phyloP scores from a whole-genome alignment of 2,113 vertebrate genomes.

The Herpetotheres cachinnans region DNA sequence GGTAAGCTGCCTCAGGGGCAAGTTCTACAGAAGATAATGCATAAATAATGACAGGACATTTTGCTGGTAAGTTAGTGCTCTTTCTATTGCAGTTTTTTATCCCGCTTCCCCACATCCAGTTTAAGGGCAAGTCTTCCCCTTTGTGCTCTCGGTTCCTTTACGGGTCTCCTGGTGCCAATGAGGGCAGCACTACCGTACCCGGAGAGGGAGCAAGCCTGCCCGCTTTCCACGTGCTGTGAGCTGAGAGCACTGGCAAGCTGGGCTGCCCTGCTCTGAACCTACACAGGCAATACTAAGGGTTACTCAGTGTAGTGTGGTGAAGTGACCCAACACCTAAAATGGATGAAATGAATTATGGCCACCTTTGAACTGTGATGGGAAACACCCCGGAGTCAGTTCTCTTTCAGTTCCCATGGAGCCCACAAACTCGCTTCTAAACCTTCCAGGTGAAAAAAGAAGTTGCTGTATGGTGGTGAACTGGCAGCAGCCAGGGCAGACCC shows the following conservation, averaged over 20 bases:
- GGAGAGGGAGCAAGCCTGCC: neutral
- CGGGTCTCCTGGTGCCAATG: fast-evolving
- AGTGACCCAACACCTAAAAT: neutral
- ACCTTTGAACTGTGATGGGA: neutral
- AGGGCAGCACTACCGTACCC: neutral
- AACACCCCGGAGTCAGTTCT: neutral
- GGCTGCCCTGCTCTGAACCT: neutral
- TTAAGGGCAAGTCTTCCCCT: neutral
- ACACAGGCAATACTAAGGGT: fast-evolving
- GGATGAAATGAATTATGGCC: neutral
- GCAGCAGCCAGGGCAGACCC: neutral
- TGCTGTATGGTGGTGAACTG: fast-evolving
- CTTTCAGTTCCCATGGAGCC: neutral
- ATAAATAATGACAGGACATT: fast-evolving
- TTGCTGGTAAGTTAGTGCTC: neutral
- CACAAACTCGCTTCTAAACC: neutral
- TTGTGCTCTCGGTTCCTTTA: neutral
- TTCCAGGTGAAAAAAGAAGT: neutral
- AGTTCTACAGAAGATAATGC: neutral
- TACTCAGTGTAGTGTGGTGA: fast-evolving
- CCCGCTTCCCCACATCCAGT: neutral
- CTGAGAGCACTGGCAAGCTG: fast-evolving
- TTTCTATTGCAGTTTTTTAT: neutral
- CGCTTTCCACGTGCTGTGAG: fast-evolving
- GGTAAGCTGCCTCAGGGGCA: fast-evolving